Evolutionary conservation across 1,140 invertebrate species (phyloP), one percentile per base, ranked within the genome.

Genomic region (Drosophila ercepeae): DNA sequence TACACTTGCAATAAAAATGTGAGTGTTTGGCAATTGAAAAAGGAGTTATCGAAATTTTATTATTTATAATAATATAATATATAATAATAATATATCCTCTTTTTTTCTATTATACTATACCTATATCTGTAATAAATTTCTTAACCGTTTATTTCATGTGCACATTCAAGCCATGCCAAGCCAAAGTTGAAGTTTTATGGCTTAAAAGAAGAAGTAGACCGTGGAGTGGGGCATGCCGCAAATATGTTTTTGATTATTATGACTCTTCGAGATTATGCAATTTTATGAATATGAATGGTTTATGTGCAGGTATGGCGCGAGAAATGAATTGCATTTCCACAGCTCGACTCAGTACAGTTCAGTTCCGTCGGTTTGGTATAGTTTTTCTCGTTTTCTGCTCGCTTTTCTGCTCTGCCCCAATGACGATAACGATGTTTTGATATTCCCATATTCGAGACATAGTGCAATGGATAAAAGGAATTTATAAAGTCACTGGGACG

Each of bases 181-280:
- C 71, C 75, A 74, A 79, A 86, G 81, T 76, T 84, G 49, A 86
- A 84, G 76, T 84, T 79, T 84, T 84, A 84, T 86, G 81, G 78
- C 57, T 58, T 44, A 32, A 59, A 45, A 53, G 50, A 74, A 42
- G 32, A 53, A 71, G 39, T 69, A 61, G 65, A 41, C 32, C 11
- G 11, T 45, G 58, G 58, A 57, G 54, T 29, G 50, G 59, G 63
- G 50, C 70, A 79, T 78, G 71, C 78, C 86, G 74, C 84, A 79
- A 89, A 89, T 89, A 89, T 89, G 84, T 79, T 89, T 89, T 89
- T 89, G 84, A 89, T 89, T 89, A 89, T 89, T 86, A 86, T 79
- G 86, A 78, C 84, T 89, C 76, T 89, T 89, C 84, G 72, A 89
- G 84, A 89, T 89, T 89, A 89, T 89, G 86, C 79, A 89, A 89